phyloP scores from a whole-genome alignment of 2,113 vertebrate species.

The Nerophis ophidion region DNA sequence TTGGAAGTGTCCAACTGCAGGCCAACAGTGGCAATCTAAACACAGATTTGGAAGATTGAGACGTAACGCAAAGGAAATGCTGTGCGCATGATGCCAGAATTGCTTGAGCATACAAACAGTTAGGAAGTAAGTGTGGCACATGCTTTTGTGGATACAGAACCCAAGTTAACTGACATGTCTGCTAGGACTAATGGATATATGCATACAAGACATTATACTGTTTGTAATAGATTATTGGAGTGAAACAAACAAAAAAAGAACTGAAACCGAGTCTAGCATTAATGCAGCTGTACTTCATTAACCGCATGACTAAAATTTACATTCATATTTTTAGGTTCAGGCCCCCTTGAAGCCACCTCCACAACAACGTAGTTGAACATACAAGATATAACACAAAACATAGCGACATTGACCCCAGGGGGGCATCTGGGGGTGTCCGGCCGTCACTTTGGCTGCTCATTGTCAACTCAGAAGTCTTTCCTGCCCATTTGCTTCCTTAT shows the following conservation, averaged over 20 bases:
- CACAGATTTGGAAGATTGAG: constrained; percentile 37
- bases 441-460: constrained; percentile 50
- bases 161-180: constrained; percentile 75
- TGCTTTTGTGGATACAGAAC: constrained; percentile 76
- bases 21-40: constrained; percentile 27
- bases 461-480: constrained; percentile 20
- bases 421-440: constrained; percentile 51
- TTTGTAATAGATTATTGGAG: constrained; percentile 73
- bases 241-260: constrained; percentile 60
- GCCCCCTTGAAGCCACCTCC: constrained; percentile 63
- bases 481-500: constrained; percentile 45
- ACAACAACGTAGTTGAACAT: constrained; percentile 61
- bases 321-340: constrained; percentile 74
- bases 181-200: constrained; percentile 79
- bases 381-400: constrained; percentile 56
- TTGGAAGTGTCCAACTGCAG: constrained; percentile 12
- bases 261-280: constrained; percentile 68
- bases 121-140: constrained; percentile 74
- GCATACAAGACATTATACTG: constrained; percentile 73
- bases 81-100: constrained; percentile 59
- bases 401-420: constrained; percentile 46
- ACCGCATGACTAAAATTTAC: constrained; percentile 77
- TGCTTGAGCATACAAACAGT: constrained; percentile 65
- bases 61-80: constrained; percentile 48
- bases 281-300: constrained; percentile 73